Base-by-base conservation (phyloP, 2,888 invertebrate genomes). In the Adelognathus sp. region DNA sequence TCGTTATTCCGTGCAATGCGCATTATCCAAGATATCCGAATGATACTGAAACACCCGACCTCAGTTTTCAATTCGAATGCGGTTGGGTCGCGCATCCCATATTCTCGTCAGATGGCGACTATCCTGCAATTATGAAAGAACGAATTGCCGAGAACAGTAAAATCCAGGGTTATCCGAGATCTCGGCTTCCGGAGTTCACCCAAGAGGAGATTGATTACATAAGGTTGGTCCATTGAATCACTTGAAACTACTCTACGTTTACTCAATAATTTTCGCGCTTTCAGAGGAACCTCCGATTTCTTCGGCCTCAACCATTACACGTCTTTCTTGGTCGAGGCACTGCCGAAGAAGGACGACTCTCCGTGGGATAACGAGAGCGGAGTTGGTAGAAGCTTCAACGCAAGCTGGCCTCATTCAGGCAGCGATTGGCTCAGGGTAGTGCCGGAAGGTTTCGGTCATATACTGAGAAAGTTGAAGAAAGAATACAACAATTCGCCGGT, bases 341-440 rank as follows among this genome's bases (percentile, higher is more conserved):
- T n/a, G 29, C 33, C 7, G 44, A 82, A 27, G 21, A 58, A 18
- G 3, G 33, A 50, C 11, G 6, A 56, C 0, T 63, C 81, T 0
- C 81, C 83, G 0, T 84, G 84, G 41, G 66, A 72, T 2, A 56
- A 85, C 16, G 87, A 89, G 66, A 61, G 78, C n/a, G 94, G 94
- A 1, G 92, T 94, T 21, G 90, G 93, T 14, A 91, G 93, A 82
- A 92, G 92, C 44, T 92, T 93, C 82, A 93, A 95, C 88, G 92
- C 93, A 1, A 92, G 92, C 1, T 95, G 95, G 95, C 93, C 93
- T 44, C 92, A 92, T 18, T 92, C 93, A 52, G 94, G 93, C 24
- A 93, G 94, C 5, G 87, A 89, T 3, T 95, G 95, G 95, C 90
- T 95, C 27, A 93, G 93, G 78, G 85, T 90, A 0, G 90, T 90